Percentiles rank a stretch among this genome's conserved stretches.
These are phyloP conservation scores for Cordilura impudica DNA, from an alignment of 2,888 invertebrate species.

Conservation along the genomic window DNA sequence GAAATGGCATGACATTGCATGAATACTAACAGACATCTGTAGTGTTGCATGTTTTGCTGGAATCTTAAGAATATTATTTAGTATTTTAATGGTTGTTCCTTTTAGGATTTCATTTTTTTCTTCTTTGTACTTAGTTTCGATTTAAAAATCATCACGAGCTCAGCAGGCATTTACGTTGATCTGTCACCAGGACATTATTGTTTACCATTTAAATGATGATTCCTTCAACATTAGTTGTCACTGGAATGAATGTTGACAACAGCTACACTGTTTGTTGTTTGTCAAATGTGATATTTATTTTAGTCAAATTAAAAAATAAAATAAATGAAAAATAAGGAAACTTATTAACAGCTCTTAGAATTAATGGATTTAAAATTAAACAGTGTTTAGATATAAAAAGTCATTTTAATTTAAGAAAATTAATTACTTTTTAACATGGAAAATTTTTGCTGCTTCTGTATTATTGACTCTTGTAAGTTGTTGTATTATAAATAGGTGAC, in stretches of 20 bases:
- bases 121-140: conserved; percentile 20
- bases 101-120: not conserved
- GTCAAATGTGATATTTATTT: not conserved
- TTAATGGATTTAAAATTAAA: too few relatives aligned
- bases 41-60: conserved; percentile 29
- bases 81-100: conserved; percentile 13
- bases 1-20: conserved; percentile 34
- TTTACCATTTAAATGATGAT: conserved; percentile 32
- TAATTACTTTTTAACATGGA: too few relatives aligned
- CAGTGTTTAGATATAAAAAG: too few relatives aligned
- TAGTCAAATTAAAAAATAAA: not conserved
- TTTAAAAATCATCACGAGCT: conserved; percentile 44
- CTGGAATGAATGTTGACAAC: not conserved
- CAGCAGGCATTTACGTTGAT: conserved; percentile 54
- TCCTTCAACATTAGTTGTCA: not conserved
- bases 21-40: conserved; percentile 21
- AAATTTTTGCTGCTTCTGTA: too few relatives aligned
- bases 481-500: too few relatives aligned
- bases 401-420: too few relatives aligned
- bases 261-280: not conserved
- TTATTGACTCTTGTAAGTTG: too few relatives aligned
- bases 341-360: too few relatives aligned
- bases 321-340: too few relatives aligned
- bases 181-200: conserved; percentile 45
- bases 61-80: conserved; percentile 12